A percentile compares a stretch with the other conserved stretches of the same genome.
phyloP scores from a whole-genome alignment of 2,888 invertebrate genomes.

The Parapristionchus giblindavisi region DNA sequence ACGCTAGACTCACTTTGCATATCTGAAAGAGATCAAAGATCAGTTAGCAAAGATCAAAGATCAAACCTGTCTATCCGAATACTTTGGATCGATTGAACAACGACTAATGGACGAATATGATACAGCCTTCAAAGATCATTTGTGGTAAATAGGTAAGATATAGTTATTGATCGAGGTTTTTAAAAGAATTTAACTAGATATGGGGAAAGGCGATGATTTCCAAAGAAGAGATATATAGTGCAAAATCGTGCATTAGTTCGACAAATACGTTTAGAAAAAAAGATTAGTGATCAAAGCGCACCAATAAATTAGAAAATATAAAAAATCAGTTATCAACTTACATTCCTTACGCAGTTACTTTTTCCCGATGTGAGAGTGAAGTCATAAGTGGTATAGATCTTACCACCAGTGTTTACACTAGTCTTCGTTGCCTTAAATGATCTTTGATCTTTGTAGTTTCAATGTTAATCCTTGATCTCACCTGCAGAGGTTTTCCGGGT shows the following conservation, averaged over 20 bases:
- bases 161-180: too few relatives aligned
- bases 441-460: conserved; percentile 3
- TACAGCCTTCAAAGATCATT: conserved; percentile 18
- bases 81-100: conserved; percentile 27
- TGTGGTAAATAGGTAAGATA: too few relatives aligned
- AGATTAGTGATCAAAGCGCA: not conserved
- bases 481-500: not conserved
- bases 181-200: too few relatives aligned
- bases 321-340: not conserved
- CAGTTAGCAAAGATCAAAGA: not conserved
- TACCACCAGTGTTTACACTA: not conserved
- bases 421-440: conserved; percentile 31
- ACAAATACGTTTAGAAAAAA: too few relatives aligned
- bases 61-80: conserved; percentile 30
- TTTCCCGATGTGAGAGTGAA: conserved; percentile 32
- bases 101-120: conserved; percentile 15
- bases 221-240: too few relatives aligned
- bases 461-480: not conserved
- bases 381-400: conserved; percentile 30
- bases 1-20: conserved; percentile 26
- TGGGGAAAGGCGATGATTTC: too few relatives aligned
- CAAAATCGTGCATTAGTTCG: too few relatives aligned
- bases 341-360: conserved; percentile 28
- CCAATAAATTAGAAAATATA: too few relatives aligned
- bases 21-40: conserved; percentile 26